Base-by-base conservation (phyloP, 2,797 vertebrate species). In the Betta splendens region DNA sequence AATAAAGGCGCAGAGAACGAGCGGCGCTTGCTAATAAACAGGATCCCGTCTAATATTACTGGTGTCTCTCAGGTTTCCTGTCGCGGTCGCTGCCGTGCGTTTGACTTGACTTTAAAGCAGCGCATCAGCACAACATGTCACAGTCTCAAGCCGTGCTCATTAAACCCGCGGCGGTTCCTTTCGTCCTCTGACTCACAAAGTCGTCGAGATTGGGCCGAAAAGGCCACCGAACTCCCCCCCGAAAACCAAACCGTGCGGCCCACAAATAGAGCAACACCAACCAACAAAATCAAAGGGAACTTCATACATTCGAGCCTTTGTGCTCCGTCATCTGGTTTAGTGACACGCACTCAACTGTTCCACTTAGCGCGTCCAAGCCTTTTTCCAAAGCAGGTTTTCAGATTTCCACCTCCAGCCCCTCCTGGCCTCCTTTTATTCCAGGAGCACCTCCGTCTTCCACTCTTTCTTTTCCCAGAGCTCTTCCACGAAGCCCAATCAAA, bases 321-420 rank as follows among this genome's bases (percentile, higher is more conserved):
- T 69, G 69, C 60, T 18, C 44, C n/a, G 51, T 78, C 84, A 73
- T 80, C 61, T 77, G 74, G 74, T 81, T 35, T 77, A 48, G 31
- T 72, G 59, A 62, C 39, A 4, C 53, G 23, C 47, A 43, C 69
- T 72, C 72, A 78, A 72, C 63, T 58, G 51, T 85, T 88, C 81
- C 72, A 1, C 72, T 48, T 7, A 29, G 26, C 21, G 9, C 0
- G 3, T 63, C 69, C 70, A 54, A 72, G 64, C 54, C 45, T 39
- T 64, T 83, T 77, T 71, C 75, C 79, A 79, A 60, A 80, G 79
- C 56, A 22, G 52, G 57, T 64, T 80, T 75, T 71, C 39, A 73
- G 52, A 75, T 77, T 80, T 73, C 75, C 65, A 63, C 12, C 15
- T 9, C 7, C 13, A n/a, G n/a, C 5, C 32, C n/a, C 13, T 15